Conservation (phyloP, 2,113 vertebrate genomes). For the Strix uralensis region DNA sequence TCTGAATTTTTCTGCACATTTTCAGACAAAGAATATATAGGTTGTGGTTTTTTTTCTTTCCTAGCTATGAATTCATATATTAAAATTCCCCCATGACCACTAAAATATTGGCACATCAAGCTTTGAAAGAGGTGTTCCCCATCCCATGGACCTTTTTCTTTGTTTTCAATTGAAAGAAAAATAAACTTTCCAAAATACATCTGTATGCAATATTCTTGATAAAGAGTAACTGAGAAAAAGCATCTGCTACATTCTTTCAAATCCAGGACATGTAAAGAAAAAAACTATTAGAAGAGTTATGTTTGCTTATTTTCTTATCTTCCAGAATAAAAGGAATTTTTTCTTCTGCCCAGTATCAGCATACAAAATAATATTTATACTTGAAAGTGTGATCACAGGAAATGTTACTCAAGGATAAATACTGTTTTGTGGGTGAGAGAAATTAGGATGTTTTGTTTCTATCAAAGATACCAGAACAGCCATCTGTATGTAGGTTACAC, state of each 20-base stretch:
- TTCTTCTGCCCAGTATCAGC: not conserved
- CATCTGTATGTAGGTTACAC: not conserved
- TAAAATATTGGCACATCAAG: not conserved
- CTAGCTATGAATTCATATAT: not conserved
- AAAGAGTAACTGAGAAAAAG: constrained; percentile 53
- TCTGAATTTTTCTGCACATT: not conserved
- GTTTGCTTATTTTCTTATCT: constrained; percentile 46
- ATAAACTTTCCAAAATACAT: constrained; percentile 42
- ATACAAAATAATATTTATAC: constrained; percentile 45
- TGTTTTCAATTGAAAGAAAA: constrained; percentile 34
- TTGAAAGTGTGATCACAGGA: constrained; percentile 26
- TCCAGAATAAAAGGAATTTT: constrained; percentile 19
- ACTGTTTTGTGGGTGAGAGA: not conserved
- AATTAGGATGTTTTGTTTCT: not conserved
- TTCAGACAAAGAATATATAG: not conserved
- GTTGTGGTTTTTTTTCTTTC: not conserved
- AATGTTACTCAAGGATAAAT: constrained; percentile 13
- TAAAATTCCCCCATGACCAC: not conserved
- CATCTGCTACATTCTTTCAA: constrained; percentile 34
- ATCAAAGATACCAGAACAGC: not conserved
- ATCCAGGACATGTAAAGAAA: not conserved
- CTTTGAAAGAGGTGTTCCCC: not conserved
- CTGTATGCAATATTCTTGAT: constrained; percentile 48
- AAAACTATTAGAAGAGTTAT: not conserved
- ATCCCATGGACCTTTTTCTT: not conserved